Base-by-base conservation (phyloP, 2,888 invertebrate genomes). In the Anthrax anthrax region DNA sequence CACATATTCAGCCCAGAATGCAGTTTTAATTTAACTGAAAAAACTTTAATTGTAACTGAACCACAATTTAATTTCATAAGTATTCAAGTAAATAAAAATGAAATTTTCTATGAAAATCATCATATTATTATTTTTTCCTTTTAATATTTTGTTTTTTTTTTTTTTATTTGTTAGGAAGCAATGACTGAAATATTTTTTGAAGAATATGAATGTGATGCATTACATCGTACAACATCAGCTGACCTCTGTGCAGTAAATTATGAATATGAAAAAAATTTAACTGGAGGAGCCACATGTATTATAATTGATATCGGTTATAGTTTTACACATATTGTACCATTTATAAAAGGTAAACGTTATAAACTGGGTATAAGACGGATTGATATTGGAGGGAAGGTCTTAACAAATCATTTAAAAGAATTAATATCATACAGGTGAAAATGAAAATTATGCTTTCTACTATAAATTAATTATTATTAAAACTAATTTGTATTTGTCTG, bases 321-420 rank as follows among this genome's bases (percentile, higher is more conserved):
- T 64, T 96, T 87, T 63, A 92, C 95, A 0, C 92, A 97, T 56
- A 74, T 98, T 42, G 79, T 92, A 2, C 97, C 97, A 0, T 97
- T 90, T 62, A 77, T 92, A 6, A 80, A 85, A 49, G 83, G 83
- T 0, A 79, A 80, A 49, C 80, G 80, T 57, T 71, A 81, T 16
- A 74, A 75, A 54, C 72, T 77, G 53, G 89, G 80, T 3, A 82
- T 88, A 47, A 70, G 77, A 55, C 76, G 97, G 53, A 83, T 98
- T 50, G 91, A 96, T 70, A 78, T 98, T 34, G 98, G 98, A 2
- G 98, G 98, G 0, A 99, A 99, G 70, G 77, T 91, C 12, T 65
- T 98, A 50, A 98, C 97, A 0, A 99, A 98, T 72, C 92, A 97
- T 68, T 71, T 99, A 40, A 99, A 98, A 65, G 98, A 98, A 67